A percentile compares a stretch with the other conserved stretches of the same genome.
These are phyloP conservation scores for Aythya fuligula DNA, from an alignment of 2,797 vertebrate genomes.

Conservation along the genomic window DNA sequence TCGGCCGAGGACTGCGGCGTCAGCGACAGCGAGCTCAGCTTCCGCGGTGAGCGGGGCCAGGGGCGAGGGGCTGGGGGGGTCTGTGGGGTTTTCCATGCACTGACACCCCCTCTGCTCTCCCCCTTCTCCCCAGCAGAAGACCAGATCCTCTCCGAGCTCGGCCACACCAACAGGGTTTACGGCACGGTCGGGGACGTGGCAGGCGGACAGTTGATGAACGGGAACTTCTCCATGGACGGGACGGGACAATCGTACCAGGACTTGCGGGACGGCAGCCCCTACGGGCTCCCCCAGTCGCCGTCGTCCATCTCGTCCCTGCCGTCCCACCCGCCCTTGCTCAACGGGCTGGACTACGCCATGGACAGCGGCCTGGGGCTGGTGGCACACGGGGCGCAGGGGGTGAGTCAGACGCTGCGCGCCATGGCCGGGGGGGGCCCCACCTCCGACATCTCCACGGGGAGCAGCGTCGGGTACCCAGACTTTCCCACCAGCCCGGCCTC, in stretches of 20 bases:
- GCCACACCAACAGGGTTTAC: conserved; percentile 91
- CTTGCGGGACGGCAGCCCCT: conserved; percentile 93
- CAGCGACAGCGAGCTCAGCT: conserved; percentile 98
- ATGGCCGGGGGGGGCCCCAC: conserved; percentile 93
- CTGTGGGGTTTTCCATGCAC: fast-evolving
- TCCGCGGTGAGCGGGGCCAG: conserved; percentile 85
- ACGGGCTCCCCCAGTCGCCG: conserved; percentile 94
- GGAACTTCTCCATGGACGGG: conserved; percentile 90
- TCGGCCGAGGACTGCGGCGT: conserved; percentile 95
- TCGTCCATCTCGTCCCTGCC: conserved; percentile 94
- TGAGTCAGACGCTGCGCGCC: conserved; percentile 91
- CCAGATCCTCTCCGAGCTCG: conserved; percentile 95
- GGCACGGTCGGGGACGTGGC: conserved; percentile 88
- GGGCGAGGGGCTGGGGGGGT: not conserved
- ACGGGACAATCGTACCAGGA: conserved; percentile 93
- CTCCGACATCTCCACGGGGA: conserved; percentile 97
- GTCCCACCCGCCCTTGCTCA: conserved; percentile 92
- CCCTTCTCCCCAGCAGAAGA: conserved; percentile 86
- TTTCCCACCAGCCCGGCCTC: conserved; percentile 98
- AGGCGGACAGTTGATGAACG: conserved; percentile 86
- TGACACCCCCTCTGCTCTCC: conserved; percentile 34
- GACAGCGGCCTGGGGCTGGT: conserved; percentile 87
- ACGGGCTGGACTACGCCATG: conserved; percentile 93
- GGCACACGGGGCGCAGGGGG: conserved; percentile 87
- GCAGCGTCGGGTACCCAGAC: conserved; percentile 98